These are phyloP conservation scores for Darevskia mixta DNA, from an alignment of 2,797 vertebrate species.

Conservation along the genomic window DNA sequence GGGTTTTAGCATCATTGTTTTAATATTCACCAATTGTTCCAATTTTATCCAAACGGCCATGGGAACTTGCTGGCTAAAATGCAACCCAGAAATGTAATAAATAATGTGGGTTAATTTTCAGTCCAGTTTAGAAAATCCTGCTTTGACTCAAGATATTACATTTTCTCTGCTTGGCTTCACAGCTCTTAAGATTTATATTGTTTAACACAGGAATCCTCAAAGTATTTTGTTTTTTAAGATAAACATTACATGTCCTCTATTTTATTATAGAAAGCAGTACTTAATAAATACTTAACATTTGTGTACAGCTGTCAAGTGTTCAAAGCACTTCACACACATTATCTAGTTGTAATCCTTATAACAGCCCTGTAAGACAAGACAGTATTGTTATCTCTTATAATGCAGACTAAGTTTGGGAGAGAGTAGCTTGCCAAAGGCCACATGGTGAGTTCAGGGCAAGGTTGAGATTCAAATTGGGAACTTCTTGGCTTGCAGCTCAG, in stretches of 20 bases:
- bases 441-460: background rate
- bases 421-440: background rate
- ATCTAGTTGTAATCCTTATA: background rate
- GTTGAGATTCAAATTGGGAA: background rate
- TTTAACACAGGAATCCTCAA: background rate
- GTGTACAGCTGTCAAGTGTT: background rate
- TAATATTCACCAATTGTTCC: background rate
- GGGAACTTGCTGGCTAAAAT: background rate
- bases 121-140: background rate
- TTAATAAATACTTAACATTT: background rate
- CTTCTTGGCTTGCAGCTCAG: background rate
- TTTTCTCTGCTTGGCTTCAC: background rate
- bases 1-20: slow-evolving; percentile 3
- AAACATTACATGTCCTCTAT: background rate
- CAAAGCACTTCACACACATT: background rate
- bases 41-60: background rate
- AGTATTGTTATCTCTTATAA: background rate
- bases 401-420: background rate
- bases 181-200: background rate
- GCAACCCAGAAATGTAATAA: background rate
- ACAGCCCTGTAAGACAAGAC: background rate
- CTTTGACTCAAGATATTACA: background rate
- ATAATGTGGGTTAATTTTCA: slow-evolving; percentile 3
- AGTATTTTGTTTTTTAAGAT: background rate
- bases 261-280: background rate